Evolutionary conservation across 1,140 invertebrate genomes (phyloP), one percentile per base, ranked within the genome.

Genomic region (Cyclargus thomasi): DNA sequence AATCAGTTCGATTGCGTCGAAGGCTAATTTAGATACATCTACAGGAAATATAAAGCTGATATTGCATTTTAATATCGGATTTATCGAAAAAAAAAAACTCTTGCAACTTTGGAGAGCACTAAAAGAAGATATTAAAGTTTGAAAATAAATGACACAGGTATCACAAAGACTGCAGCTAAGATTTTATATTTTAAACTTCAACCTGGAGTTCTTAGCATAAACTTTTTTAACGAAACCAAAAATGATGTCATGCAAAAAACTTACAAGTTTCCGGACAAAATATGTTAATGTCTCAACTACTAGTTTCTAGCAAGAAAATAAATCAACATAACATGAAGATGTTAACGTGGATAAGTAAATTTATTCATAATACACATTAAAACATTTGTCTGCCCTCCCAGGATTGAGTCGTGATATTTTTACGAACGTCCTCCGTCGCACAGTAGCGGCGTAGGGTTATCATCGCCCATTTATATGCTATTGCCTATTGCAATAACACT

Each of bases 401-500:
- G 70, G 76, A 77, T 71, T 69, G 70, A 74, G 75, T 78, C 85
- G 83, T 85, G 85, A 85, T 77, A 67, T 67, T 79, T 80, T 85
- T 83, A 75, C 71, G 57, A 74, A 82, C 77, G 63, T 36, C 21
- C 53, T 63, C 55, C 65, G 62, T 67, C 71, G 66, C 71, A 85
- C 86, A 77, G 86, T 89, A 89, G 86, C 86, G 70, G 62, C 70
- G 68, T 73, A 63, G 63, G 71, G 22, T 69, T 62, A 73, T 85
- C 75, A 81, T 79, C 70, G 70, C 62, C 72, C 77, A 79, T 87
- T 86, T 80, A 75, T 81, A 89, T 89, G 77, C 86, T 35, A 73
- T 69, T 69, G 71, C 67, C 86, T 35, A 73, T 69, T 69, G 71
- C 67, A 74, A 76, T 79, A 75, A 29, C 73, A 64, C 67, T 77